Base-by-base conservation (phyloP, 2,113 vertebrate genomes). In the Bos javanicus region DNA sequence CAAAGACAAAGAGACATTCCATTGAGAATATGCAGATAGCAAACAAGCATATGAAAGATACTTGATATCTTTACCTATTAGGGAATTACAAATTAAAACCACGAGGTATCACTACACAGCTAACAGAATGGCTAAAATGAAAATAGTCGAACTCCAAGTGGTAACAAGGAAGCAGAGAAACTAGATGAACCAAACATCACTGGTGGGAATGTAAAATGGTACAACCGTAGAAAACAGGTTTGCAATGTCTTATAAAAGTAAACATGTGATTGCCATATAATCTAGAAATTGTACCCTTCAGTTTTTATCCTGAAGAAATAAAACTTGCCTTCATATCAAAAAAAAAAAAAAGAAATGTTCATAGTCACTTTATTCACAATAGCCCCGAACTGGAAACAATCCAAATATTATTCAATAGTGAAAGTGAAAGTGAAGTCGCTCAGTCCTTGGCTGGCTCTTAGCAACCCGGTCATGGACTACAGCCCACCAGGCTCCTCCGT, bases 381-480 rank as follows among this genome's bases (percentile, higher is more conserved):
- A 59, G 11, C 59, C 25, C 6, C 9, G 14, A 78, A 57, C 11
- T 86, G 14, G 33, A 93, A 97, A 74, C 5, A 59, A 28, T 1
- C 0, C 7, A 87, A 54, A 60, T 60, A 48, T 30, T 11, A 8
- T 57, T 64, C 21, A 78, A 5, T 4, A 59, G 6, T 62, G 28
- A 62, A 62, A 60, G 59, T 60, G 59, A 60, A 60, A 60, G 26
- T 62, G 6, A 60, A 60, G 59, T 62, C 5, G 0, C 12, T 60
- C 59, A 60, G 26, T 60, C 13, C 0, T 15, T 15, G 1, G 28
- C 13, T 30, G 59, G 1, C 13, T 60, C 28, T 60, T 60, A 30
- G 28, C 28, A 60, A 12, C 59, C 13, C 26, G 39, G 39, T 39
- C 13, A 30, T 30, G 59, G 26, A 60, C 59, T 7, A 60, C 59